A percentile compares a stretch with the other conserved stretches of the same genome.
Conservation (phyloP, 1,140 invertebrate species). For the Sitophilus oryzae region DNA sequence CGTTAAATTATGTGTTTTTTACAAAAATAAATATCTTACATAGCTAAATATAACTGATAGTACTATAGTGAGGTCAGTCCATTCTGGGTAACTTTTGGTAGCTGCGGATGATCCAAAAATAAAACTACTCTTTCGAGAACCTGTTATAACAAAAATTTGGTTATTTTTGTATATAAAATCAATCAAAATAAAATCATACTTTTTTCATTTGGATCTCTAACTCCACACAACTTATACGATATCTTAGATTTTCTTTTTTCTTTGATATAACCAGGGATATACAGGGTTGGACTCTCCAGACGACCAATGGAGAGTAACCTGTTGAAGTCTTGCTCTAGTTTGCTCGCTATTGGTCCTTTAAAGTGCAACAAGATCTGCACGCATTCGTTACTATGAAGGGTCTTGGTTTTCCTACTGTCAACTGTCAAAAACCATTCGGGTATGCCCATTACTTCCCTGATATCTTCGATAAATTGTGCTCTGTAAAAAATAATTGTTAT, state of each 20-base stretch:
- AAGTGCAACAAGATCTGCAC: constrained; percentile 87
- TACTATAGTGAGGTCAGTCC: not conserved
- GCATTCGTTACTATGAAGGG: constrained; percentile 70
- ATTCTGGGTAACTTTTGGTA: not conserved
- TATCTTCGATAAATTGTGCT: constrained; percentile 77
- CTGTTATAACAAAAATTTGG: constrained; percentile 3
- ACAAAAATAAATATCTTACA: constrained; percentile 14
- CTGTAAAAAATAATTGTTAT: constrained; percentile 51
- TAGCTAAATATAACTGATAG: constrained; percentile 9
- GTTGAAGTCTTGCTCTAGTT: constrained; percentile 72
- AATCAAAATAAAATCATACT: too few relatives aligned
- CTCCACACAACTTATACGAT: constrained; percentile 66
- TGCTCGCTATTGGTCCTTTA: constrained; percentile 69
- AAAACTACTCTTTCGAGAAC: constrained; percentile 11
- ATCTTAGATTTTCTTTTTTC: constrained; percentile 63
- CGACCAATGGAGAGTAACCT: constrained; percentile 65
- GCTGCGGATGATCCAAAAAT: constrained; percentile 11
- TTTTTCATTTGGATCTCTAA: constrained; percentile 65
- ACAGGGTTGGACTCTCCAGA: constrained; percentile 66
- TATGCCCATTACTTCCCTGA: constrained; percentile 74
- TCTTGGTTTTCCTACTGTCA: constrained; percentile 72
- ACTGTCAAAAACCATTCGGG: constrained; percentile 86
- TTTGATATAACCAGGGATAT: constrained; percentile 69
- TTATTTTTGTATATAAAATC: not conserved
- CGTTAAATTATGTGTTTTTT: not conserved